Percentiles rank a stretch among this genome's conserved stretches.
Conservation (phyloP, 1,140 invertebrate species). For the Dreissena rostriformis region DNA sequence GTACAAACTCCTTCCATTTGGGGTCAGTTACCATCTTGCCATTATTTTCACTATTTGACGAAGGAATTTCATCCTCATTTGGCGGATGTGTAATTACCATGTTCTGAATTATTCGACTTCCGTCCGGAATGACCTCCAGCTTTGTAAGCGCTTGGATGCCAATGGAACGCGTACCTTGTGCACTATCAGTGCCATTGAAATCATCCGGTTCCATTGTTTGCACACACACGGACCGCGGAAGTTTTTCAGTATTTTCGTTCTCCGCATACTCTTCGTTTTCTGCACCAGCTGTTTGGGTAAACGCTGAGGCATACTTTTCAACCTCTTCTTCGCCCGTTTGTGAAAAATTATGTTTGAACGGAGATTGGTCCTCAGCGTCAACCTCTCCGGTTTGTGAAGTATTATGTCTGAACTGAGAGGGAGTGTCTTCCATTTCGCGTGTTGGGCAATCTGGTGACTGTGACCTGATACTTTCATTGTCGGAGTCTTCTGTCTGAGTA, state of each 20-base stretch:
- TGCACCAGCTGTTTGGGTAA: not conserved
- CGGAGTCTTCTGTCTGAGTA: too few species aligned
- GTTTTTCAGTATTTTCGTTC: not conserved
- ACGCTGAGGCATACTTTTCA: not conserved
- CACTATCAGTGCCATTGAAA: not conserved
- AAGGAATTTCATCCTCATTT: not conserved
- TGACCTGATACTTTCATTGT: not conserved
- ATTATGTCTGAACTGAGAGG: too few species aligned
- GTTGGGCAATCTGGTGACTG: conserved; percentile 10
- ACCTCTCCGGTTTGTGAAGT: not conserved
- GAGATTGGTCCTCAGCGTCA: not conserved
- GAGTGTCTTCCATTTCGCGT: not conserved
- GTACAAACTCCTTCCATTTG: conserved; percentile 43
- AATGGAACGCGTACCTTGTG: not conserved
- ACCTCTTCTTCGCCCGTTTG: conserved; percentile 10
- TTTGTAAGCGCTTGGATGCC: not conserved
- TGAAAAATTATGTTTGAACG: not conserved
- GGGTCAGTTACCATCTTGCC: conserved; percentile 10
- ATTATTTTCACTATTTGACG: not conserved
- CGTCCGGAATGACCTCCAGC: conserved; percentile 12
- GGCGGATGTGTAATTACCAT: conserved; percentile 23
- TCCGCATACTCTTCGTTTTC: not conserved
- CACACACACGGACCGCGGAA: not conserved
- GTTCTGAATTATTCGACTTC: conserved; percentile 27
- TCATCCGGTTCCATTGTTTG: not conserved